Percentiles rank a stretch among this genome's conserved stretches.
phyloP scores from a whole-genome alignment of 2,888 invertebrate species.

The Gymnoscelis rufifasciata region DNA sequence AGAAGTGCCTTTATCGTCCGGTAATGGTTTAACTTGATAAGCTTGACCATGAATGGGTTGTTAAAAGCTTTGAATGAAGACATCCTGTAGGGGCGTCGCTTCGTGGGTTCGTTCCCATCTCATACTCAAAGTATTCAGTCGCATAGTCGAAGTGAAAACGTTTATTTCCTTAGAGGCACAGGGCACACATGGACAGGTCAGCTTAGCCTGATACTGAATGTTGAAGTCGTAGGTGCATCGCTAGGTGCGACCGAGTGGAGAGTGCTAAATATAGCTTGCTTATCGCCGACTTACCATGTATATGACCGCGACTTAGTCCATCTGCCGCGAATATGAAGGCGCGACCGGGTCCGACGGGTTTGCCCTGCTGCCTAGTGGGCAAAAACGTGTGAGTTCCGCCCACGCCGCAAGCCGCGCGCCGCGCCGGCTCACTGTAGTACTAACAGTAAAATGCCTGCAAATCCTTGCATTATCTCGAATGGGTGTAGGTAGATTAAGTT shows the following conservation, averaged over 20 bases:
- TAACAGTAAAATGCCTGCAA: no score
- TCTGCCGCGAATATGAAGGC: conserved; percentile 67
- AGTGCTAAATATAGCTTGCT: conserved; percentile 74
- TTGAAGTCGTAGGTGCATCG: conserved; percentile 48
- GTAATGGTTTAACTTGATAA: conserved; percentile 24
- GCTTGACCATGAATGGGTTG: conserved; percentile 19
- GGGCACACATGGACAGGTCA: no score
- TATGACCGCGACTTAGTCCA: conserved; percentile 74
- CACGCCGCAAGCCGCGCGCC: no score
- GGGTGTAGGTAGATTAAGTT: no score
- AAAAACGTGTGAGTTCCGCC: conserved; percentile 68
- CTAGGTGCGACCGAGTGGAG: conserved; percentile 48
- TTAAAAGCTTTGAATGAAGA: conserved; percentile 18
- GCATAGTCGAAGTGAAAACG: no score
- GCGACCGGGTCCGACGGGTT: conserved; percentile 52
- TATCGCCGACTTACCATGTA: conserved; percentile 75
- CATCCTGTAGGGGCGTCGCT: conserved; percentile 11
- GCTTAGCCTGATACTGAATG: no score
- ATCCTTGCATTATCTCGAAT: no score
- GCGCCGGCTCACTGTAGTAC: no score
- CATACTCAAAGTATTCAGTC: no score
- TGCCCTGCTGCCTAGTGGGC: conserved; percentile 44
- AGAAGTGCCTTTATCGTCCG: conserved; percentile 27
- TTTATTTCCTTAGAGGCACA: no score
- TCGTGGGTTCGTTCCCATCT: neutral